Percentiles rank a stretch among this genome's conserved stretches.
phyloP scores from a whole-genome alignment of 2,888 invertebrate genomes.

The Philereme vetulata region DNA sequence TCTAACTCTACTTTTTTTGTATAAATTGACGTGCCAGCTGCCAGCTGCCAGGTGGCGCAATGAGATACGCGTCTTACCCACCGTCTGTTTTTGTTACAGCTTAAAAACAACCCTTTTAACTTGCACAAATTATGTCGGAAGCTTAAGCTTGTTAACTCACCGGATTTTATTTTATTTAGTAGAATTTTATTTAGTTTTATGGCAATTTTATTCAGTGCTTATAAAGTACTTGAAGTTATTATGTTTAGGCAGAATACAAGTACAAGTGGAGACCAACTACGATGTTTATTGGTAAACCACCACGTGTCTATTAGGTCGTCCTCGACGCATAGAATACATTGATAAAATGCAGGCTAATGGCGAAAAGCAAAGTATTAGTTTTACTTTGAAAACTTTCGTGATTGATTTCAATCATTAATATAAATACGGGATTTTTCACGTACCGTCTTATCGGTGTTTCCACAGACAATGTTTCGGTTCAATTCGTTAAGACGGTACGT shows the following conservation, averaged over 20 bases:
- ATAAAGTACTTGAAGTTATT: not conserved
- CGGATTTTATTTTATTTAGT: constrained; percentile 22
- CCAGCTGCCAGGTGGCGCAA: constrained; percentile 47
- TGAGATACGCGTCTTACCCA: constrained; percentile 36
- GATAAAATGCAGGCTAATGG: too few species aligned
- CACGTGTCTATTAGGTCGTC: too few species aligned
- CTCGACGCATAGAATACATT: too few species aligned
- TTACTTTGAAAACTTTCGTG: too few species aligned
- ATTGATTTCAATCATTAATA: too few species aligned
- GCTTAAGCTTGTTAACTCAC: constrained; percentile 32
- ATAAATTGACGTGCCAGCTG: constrained; percentile 50
- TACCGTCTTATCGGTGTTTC: too few species aligned
- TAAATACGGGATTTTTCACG: too few species aligned
- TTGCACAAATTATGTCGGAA: constrained; percentile 26
- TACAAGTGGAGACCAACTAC: not conserved
- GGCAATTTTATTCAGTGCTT: constrained; percentile 10
- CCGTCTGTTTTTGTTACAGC: constrained; percentile 36
- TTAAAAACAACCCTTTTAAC: constrained; percentile 41
- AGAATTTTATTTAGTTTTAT: too few species aligned
- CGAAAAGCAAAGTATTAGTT: too few species aligned
- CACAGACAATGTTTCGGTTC: too few species aligned
- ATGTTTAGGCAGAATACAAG: not conserved
- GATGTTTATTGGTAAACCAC: too few species aligned
- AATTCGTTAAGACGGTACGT: too few species aligned
- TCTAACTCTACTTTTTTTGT: constrained; percentile 43